A percentile compares a stretch with the other conserved stretches of the same genome.
Evolutionary conservation across 2,888 invertebrate species (phyloP).

Genomic region (Acanthosepion lycidas): DNA sequence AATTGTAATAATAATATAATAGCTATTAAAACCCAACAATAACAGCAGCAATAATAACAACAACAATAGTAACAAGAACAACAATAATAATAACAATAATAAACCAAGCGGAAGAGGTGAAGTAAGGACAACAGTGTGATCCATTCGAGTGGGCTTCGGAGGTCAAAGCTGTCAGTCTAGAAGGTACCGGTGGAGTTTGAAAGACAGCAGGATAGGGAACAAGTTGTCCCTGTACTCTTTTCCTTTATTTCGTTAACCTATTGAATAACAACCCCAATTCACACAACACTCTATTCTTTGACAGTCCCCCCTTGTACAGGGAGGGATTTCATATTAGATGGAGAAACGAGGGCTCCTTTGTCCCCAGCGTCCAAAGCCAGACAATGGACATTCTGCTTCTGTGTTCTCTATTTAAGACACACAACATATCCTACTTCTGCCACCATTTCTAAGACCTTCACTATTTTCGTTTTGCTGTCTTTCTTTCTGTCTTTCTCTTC

Average conservation of each 20-base stretch:
- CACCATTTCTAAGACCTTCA: not conserved
- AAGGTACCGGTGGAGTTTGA: not conserved
- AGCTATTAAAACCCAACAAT: no score
- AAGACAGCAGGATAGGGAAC: not conserved
- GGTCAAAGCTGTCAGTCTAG: not conserved
- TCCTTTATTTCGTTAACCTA: slow-evolving; percentile 6
- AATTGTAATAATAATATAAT: no score
- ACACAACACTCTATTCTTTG: not conserved
- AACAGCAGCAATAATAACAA: no score
- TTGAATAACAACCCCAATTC: slow-evolving; percentile 21
- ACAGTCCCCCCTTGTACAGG: not conserved
- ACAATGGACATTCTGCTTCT: not conserved
- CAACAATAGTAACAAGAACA: no score
- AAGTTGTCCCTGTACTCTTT: not conserved
- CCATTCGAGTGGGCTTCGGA: not conserved
- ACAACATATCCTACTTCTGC: not conserved
- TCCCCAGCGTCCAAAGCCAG: not conserved
- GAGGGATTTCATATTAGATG: not conserved
- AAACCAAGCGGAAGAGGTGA: not conserved
- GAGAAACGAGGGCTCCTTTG: not conserved
- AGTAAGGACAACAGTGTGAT: not conserved
- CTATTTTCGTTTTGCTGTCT: not conserved
- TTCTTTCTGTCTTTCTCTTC: not conserved
- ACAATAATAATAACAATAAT: no score
- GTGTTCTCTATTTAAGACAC: not conserved